These are phyloP conservation scores for Drosophila subobscura DNA, from an alignment of 1,140 invertebrate species.

Conservation along the genomic window DNA sequence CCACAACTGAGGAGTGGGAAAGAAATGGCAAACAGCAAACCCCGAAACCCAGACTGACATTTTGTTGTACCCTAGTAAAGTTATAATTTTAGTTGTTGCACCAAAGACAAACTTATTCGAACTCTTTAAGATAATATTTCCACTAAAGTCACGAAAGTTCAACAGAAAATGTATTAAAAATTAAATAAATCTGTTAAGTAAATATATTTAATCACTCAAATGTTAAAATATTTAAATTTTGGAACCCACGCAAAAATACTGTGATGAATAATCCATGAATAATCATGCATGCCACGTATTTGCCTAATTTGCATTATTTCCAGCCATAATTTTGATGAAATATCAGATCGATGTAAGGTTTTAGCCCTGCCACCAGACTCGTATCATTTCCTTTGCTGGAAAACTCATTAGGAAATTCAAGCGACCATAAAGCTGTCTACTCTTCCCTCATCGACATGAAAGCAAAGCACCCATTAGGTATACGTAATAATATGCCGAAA, in stretches of 20 bases:
- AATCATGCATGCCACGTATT: no score
- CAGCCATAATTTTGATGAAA: no score
- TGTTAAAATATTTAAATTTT: background rate
- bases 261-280: background rate
- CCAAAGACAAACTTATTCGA: background rate
- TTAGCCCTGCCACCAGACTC: no score
- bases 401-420: constrained; percentile 68
- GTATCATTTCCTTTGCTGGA: constrained; percentile 8
- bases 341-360: no score
- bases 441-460: constrained; percentile 27
- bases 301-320: no score
- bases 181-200: background rate
- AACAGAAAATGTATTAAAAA: background rate
- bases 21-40: constrained; percentile 14
- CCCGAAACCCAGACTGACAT: constrained; percentile 26
- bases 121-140: no score
- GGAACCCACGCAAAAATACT: no score
- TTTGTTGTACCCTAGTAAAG: constrained; percentile 29
- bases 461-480: constrained; percentile 42
- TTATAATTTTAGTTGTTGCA: constrained; percentile 27
- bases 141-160: background rate
- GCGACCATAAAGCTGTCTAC: constrained; percentile 69
- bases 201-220: constrained; percentile 1
- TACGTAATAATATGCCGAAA: constrained; percentile 76
- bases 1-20: constrained; percentile 25